Evolutionary conservation across 2,113 vertebrate species (phyloP).

Genomic region (Chiloscyllium plagiosum): DNA sequence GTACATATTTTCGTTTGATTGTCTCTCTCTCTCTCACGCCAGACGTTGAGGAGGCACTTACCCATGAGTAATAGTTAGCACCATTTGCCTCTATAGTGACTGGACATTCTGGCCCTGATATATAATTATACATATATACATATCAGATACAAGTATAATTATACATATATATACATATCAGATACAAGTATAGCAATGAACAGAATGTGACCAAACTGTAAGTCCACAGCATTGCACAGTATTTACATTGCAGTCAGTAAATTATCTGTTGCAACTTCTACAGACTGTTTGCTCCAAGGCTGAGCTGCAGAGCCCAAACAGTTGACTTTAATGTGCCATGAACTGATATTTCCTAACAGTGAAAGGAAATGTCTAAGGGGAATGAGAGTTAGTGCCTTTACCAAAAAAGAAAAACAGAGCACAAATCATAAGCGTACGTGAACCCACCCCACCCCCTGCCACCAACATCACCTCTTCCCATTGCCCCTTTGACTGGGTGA

Average conservation of each 20-base stretch:
- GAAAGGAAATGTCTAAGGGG: conserved; percentile 7
- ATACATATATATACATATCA: too few relatives aligned
- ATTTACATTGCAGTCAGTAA: neutral
- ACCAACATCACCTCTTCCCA: too few relatives aligned
- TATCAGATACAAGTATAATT: neutral
- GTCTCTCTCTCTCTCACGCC: neutral
- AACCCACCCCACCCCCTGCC: too few relatives aligned
- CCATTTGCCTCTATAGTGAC: neutral
- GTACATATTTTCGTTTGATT: neutral
- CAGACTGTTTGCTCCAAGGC: conserved; percentile 2
- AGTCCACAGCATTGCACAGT: neutral
- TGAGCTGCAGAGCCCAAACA: neutral
- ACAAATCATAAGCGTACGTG: neutral
- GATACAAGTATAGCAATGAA: neutral
- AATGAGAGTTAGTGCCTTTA: neutral
- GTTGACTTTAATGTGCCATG: neutral
- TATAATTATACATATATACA: neutral
- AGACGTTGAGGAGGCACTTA: neutral
- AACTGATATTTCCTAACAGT: conserved; percentile 5
- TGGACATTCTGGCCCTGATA: neutral
- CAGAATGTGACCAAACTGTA: neutral
- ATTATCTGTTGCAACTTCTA: neutral
- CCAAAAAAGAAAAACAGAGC: neutral
- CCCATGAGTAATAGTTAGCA: neutral
- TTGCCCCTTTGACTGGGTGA: too few relatives aligned